Percentiles rank a stretch among this genome's conserved stretches.
phyloP scores from a whole-genome alignment of 2,888 invertebrate genomes.

The Charanyca ferruginea region DNA sequence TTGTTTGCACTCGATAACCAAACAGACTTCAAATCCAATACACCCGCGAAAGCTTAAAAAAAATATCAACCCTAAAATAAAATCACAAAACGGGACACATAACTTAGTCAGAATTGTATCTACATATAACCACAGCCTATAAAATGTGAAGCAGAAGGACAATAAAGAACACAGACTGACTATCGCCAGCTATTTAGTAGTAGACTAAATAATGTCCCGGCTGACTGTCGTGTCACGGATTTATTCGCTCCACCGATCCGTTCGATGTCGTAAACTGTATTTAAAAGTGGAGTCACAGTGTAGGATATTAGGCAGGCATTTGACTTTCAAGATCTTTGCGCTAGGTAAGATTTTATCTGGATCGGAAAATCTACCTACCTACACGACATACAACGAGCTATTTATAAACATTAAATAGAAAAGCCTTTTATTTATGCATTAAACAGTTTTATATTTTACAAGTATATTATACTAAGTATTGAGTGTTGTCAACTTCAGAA shows the following conservation, averaged over 20 bases:
- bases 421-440: too few relatives aligned
- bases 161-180: conserved; percentile 43
- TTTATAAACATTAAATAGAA: too few relatives aligned
- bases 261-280: conserved; percentile 55
- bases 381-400: too few relatives aligned
- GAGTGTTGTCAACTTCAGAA: too few relatives aligned
- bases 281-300: conserved; percentile 37
- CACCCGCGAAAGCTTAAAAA: background rate
- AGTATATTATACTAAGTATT: too few relatives aligned
- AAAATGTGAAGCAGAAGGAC: conserved; percentile 50
- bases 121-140: conserved; percentile 38
- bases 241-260: conserved; percentile 57
- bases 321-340: background rate
- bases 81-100: conserved; percentile 16
- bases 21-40: conserved; percentile 8
- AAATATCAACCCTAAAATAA: conserved; percentile 11
- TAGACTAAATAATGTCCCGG: conserved; percentile 43
- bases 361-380: background rate
- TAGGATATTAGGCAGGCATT: conserved; percentile 3
- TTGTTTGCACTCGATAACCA: background rate
- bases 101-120: conserved; percentile 24
- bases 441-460: too few relatives aligned
- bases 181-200: conserved; percentile 57
- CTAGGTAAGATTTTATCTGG: background rate
- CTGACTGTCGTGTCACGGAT: conserved; percentile 39